phyloP scores from a whole-genome alignment of 92 coral and sea anemone species.

The Epizoanthus stellaris region DNA sequence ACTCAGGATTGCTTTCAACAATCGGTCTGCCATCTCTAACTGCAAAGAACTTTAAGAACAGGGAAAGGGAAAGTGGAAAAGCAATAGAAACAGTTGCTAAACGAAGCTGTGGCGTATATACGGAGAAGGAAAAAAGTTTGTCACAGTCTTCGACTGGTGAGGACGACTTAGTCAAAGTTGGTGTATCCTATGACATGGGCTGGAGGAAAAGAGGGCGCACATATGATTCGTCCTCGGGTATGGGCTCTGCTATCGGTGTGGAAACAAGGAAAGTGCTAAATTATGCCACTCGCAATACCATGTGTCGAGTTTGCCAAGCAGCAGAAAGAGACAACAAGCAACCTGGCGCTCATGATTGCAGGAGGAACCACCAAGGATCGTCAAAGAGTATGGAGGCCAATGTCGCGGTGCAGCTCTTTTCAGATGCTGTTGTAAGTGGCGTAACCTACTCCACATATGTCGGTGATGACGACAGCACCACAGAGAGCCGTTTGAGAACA shows the following conservation, averaged over 20 bases:
- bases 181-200: constrained; percentile 46
- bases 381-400: constrained; percentile 56
- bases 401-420: constrained; percentile 29
- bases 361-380: constrained; percentile 49
- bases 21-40: constrained; percentile 35
- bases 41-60: constrained; percentile 32
- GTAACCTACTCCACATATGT: constrained; percentile 12
- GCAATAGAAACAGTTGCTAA: constrained; percentile 36
- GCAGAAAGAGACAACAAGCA: constrained; percentile 1
- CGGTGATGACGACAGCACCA: constrained; percentile 54
- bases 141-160: background rate
- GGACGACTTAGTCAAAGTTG: background rate
- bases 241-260: constrained; percentile 40
- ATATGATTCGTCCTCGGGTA: constrained; percentile 25
- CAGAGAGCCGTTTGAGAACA: constrained; percentile 25
- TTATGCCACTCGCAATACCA: constrained; percentile 34
- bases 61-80: constrained; percentile 46
- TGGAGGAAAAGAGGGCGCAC: constrained; percentile 21
- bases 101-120: constrained; percentile 9
- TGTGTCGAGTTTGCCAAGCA: constrained; percentile 38
- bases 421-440: background rate
- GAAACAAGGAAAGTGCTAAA: constrained; percentile 28
- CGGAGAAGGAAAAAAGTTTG: constrained; percentile 16
- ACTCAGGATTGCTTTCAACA: constrained; percentile 8
- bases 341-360: constrained; percentile 43